Evolutionary conservation across 2,888 invertebrate species (phyloP), one percentile per base, ranked within the genome.

Genomic region (Fragum fragum): DNA sequence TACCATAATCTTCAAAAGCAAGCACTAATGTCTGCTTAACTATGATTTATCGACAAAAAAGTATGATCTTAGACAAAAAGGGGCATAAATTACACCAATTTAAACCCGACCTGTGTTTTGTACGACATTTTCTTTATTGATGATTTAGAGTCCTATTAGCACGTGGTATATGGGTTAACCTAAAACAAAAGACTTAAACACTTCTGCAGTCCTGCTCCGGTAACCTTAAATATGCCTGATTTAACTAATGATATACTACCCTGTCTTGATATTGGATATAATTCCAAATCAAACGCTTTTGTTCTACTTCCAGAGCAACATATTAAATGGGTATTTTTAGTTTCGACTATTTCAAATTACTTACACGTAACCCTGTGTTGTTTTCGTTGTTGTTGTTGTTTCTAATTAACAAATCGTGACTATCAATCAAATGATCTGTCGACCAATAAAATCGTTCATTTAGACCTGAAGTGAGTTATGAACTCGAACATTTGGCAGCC

Each of bases 51-150:
- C 16, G 66, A 42, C 26, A 32, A 42, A 39, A 42, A 66, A 42
- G 47, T 47, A 42, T 26, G 21, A 42, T 1, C 23, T 23, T 42
- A 66, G 66, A 66, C 66, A 66, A 32, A 66, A 39, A 42, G 9
- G 21, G 36, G n/a, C 66, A 66, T 66, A 66, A 66, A 66, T 66
- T 66, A 66, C 66, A 66, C 66, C 66, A 26, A 66, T 36, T 66
- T 66, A 66, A 26, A 66, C 66, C 21, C 66, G 66, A 66, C 66
- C 47, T 39, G 39, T 42, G 66, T 66, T 39, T 36, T 66, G 36
- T 36, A 26, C 42, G 66, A 42, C 66, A 23, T 32, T 18, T 21
- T 21, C 66, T 23, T 39, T 66, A 66, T 66, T 66, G 66, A 42
- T 36, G 32, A 39, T 39, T 36, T 66, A 66, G 36, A 66, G 66